Evolutionary conservation across 2,113 vertebrate genomes (phyloP).

Genomic region (Leucoraja erinaceus): DNA sequence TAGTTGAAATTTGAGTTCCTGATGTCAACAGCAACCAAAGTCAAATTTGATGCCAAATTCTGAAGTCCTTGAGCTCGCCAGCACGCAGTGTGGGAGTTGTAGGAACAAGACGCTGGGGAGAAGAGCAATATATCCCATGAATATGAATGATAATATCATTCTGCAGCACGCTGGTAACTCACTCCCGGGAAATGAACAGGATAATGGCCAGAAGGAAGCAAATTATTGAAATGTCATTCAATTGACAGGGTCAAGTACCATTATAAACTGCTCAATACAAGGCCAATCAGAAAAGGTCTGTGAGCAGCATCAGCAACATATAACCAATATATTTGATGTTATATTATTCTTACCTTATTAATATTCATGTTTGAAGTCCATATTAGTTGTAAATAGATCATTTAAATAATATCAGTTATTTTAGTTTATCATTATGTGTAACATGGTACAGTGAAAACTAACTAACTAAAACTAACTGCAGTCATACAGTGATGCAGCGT

Average conservation of each 20-base stretch:
- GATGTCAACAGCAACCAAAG: not conserved
- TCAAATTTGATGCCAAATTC: not conserved
- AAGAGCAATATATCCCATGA: not conserved
- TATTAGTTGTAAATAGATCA: no score
- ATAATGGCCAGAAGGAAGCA: not conserved
- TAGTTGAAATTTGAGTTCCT: not conserved
- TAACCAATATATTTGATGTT: not conserved
- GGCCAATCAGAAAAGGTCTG: not conserved
- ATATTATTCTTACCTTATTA: not conserved
- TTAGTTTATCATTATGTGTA: no score
- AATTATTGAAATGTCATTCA: not conserved
- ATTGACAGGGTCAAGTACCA: not conserved
- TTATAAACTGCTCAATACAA: not conserved
- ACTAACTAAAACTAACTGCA: no score
- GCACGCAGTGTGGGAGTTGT: not conserved
- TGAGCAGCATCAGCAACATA: not conserved
- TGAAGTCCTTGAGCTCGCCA: not conserved
- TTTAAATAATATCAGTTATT: not conserved
- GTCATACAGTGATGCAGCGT: no score
- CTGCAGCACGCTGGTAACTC: slow-evolving; percentile 1
- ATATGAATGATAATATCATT: not conserved
- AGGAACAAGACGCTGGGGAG: not conserved
- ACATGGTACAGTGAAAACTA: no score
- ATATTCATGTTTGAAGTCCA: not conserved
- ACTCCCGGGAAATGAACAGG: slow-evolving; percentile 1